A percentile compares a stretch with the other conserved stretches of the same genome.
Evolutionary conservation across 2,888 invertebrate genomes (phyloP).

Genomic region (Cosmorhoe ocellata): DNA sequence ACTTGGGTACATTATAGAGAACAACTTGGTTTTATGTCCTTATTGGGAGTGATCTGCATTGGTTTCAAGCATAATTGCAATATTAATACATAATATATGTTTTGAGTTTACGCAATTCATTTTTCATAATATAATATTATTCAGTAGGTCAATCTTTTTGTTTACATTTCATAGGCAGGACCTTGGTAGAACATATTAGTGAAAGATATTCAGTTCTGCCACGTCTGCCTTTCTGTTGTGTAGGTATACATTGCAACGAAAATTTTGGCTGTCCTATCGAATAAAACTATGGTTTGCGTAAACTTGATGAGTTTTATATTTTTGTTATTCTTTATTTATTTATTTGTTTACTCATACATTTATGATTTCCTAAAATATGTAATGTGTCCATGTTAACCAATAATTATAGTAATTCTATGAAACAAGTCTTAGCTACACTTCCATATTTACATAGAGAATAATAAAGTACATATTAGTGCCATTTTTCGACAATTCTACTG

Average conservation of each 20-base stretch:
- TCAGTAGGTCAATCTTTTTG: background rate
- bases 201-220: no score
- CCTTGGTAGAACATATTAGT: no score
- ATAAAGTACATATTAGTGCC: constrained; percentile 70
- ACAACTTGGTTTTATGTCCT: constrained; percentile 54
- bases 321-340: constrained; percentile 9
- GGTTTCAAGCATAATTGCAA: constrained; percentile 15
- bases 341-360: constrained; percentile 3
- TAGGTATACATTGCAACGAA: no score
- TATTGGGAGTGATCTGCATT: constrained; percentile 56
- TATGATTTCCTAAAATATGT: constrained; percentile 2
- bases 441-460: constrained; percentile 20
- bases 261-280: no score
- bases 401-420: background rate
- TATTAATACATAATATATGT: constrained; percentile 4
- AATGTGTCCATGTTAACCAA: constrained; percentile 2
- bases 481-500: constrained; percentile 55
- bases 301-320: constrained; percentile 23
- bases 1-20: constrained; percentile 69
- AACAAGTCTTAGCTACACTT: constrained; percentile 7
- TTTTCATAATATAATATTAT: background rate
- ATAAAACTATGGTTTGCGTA: constrained; percentile 26
- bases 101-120: constrained; percentile 41
- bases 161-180: no score
- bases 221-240: no score